Evolutionary conservation across 2,888 invertebrate genomes (phyloP), one percentile per base, ranked within the genome.

Genomic region (Eupithecia dodoneata): DNA sequence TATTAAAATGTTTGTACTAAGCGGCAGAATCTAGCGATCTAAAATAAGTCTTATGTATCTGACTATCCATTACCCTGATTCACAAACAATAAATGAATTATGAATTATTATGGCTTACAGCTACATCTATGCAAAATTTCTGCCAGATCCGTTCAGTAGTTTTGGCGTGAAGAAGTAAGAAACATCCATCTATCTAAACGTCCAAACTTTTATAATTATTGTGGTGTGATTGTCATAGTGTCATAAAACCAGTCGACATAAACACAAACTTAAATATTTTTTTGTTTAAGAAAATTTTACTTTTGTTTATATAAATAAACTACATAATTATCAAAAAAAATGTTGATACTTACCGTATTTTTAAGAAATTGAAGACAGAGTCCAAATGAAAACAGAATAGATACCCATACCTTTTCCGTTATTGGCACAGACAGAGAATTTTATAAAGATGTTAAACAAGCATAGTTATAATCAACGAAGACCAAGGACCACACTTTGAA

Each of bases 341-440:
- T 18, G 59, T 75, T 63, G n/a, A 79, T 81, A 80, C 79, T 82
- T 77, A 79, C 82, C 79, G 79, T 80, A 80, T 66, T 79, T 74
- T 76, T 72, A 74, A 75, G 72, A 79, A 80, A 66, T 77, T 76
- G 77, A 79, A 80, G 77, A 78, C 76, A 81, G 83, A 81, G 74
- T 79, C 74, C 76, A 75, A 73, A 75, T 73, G 72, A 74, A 78
- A 79, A 76, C 59, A 79, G 70, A 81, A 81, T 88, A 91, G 94
- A 86, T 91, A 95, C 95, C 94, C 93, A 85, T 90, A 92, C 88
- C 94, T 94, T 82, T 84, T 92, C 92, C 92, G 86, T 86, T 63
- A 82, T 75, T 81, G 83, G 90, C 90, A 90, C 79, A 85, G 90
- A 88, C 80, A 85, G 81, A 86, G 77, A 81, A 76, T 45, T 2